Evolutionary conservation across 1,140 invertebrate species (phyloP), one percentile per base, ranked within the genome.

Genomic region (Camponotus floridanus): DNA sequence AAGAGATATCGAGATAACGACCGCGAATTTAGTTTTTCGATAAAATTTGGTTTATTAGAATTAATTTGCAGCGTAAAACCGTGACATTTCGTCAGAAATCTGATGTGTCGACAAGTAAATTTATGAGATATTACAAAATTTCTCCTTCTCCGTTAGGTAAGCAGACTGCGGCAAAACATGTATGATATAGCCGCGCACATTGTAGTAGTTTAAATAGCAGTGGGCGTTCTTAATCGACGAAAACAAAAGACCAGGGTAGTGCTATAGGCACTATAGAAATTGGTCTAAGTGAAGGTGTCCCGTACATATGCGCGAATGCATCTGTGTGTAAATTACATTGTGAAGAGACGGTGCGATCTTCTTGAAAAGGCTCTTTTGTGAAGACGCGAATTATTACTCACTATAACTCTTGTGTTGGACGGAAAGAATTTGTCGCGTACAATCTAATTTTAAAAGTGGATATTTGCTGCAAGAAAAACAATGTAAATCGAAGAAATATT

Each of bases 211-310:
- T 80, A 86, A 86, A 86, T 80, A 67, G 76, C 62, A 31, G 84
- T 86, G 84, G 84, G 84, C 84, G 84, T 86, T 86, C 76, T 79
- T 86, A 86, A 86, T 86, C 84, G 84, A 86, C 62, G 74, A 86
- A 86, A 86, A 86, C 84, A 79, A 86, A 86, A 80, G 74, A 51
- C 74, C 39, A 80, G 64, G 57, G 79, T 21, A 57, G 51, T 83
- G 62, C 74, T 83, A 83, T 73, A 73, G 42, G 55, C 79, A 73
- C 79, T 83, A 83, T 83, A 83, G 79, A 83, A 83, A 83, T 73
- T 83, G 68, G 79, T 59, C 55, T n/a, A 33, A 33, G 39, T 83
- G 67, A 83, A 61, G 79, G 68, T 61, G 68, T 59, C 70, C 42
- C 68, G 42, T 45, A 45, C 26, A 39, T 51, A 36, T 55, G 59